Conservation (phyloP, 2,888 invertebrate genomes). For the Silvanus unidentatus region DNA sequence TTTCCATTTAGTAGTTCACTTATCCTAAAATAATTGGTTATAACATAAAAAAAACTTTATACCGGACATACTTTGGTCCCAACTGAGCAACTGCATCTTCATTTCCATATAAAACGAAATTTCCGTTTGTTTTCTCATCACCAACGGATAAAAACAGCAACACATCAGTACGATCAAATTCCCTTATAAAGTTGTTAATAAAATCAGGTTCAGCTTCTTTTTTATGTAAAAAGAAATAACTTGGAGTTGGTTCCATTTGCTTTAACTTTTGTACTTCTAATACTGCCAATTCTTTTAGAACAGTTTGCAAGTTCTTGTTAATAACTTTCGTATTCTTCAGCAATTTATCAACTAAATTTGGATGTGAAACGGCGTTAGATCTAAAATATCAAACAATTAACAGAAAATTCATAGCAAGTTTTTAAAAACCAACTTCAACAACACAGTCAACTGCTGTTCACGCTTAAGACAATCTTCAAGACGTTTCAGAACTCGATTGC, state of each 20-base stretch:
- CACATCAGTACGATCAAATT: conserved; percentile 52
- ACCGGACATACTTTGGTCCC: conserved; percentile 55
- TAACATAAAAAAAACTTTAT: no score
- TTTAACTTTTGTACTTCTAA: conserved; percentile 61
- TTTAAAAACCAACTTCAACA: conserved; percentile 61
- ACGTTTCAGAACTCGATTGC: conserved; percentile 60
- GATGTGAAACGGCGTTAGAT: conserved; percentile 64
- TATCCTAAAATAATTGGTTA: conserved; percentile 56
- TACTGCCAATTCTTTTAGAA: conserved; percentile 65
- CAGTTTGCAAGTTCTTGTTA: conserved; percentile 59
- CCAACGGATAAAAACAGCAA: conserved; percentile 66
- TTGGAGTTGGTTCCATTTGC: conserved; percentile 46
- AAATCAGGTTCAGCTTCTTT: conserved; percentile 77
- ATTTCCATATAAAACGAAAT: conserved; percentile 53
- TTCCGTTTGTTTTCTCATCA: conserved; percentile 59
- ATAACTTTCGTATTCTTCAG: conserved; percentile 60
- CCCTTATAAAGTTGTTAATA: conserved; percentile 62
- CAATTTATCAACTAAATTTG: conserved; percentile 67
- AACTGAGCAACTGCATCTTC: conserved; percentile 51
- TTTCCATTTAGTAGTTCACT: conserved; percentile 66
- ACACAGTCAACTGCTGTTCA: conserved; percentile 60
- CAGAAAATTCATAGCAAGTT: conserved; percentile 5
- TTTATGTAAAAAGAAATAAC: conserved; percentile 56
- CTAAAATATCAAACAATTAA: conserved; percentile 46
- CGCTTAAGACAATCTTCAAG: conserved; percentile 58